Evolutionary conservation across 2,797 vertebrate genomes (phyloP).

Genomic region (Brotula barbata): DNA sequence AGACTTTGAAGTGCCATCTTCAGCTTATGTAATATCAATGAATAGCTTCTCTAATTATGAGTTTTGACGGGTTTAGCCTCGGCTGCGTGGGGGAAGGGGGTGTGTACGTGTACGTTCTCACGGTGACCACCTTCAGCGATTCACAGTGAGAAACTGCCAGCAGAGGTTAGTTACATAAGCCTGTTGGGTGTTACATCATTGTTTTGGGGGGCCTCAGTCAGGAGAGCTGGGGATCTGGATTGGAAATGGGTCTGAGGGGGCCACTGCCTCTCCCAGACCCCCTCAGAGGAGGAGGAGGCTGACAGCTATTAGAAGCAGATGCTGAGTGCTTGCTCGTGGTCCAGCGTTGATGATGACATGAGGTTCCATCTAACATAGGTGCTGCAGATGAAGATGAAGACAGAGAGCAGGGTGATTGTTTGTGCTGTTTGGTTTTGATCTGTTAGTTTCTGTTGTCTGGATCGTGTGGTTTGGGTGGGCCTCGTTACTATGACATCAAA

Average conservation of each 20-base stretch:
- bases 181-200: constrained; percentile 66
- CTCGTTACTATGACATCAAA: constrained; percentile 54
- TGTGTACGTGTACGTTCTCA: constrained; percentile 27
- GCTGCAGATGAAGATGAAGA: background rate
- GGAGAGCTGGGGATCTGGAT: constrained; percentile 12
- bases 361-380: constrained; percentile 39
- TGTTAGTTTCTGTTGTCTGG: constrained; percentile 24
- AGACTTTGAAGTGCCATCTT: too few species aligned
- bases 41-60: too few species aligned
- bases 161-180: constrained; percentile 61
- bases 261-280: constrained; percentile 33
- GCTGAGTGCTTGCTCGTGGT: constrained; percentile 26
- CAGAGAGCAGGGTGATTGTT: background rate
- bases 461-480: constrained; percentile 42
- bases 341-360: constrained; percentile 30
- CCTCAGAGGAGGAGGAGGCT: constrained; percentile 1
- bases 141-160: constrained; percentile 42
- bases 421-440: constrained; percentile 16
- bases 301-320: constrained; percentile 65
- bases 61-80: too few species aligned
- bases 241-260: constrained; percentile 37
- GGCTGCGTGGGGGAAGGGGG: too few species aligned
- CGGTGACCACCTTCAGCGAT: constrained; percentile 41
- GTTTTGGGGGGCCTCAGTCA: constrained; percentile 49
- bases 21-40: too few species aligned